Conservation (phyloP, 1,140 invertebrate species). For the Drosophila parabipectinata region DNA sequence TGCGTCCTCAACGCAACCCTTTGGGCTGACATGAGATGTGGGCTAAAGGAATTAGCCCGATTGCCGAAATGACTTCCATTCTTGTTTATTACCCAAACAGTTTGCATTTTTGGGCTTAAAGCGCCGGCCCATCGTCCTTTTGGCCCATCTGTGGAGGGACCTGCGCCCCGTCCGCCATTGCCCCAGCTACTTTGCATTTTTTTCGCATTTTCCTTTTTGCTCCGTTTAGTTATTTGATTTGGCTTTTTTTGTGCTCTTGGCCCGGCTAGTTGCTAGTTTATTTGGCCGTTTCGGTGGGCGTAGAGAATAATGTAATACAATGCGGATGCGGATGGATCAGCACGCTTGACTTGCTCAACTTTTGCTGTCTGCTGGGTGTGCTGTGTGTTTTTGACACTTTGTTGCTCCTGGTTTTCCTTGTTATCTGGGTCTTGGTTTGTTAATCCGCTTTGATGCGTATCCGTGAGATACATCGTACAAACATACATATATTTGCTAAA, state of each 20-base stretch:
- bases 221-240: constrained; percentile 29
- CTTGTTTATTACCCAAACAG: constrained; percentile 62
- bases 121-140: constrained; percentile 2
- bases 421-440: constrained; percentile 47
- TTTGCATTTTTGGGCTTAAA: constrained; percentile 50
- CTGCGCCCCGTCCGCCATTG: not conserved
- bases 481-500: not conserved
- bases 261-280: constrained; percentile 50
- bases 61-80: constrained; percentile 50
- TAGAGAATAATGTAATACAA: constrained; percentile 52
- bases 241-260: constrained; percentile 2
- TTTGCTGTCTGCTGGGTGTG: constrained; percentile 53
- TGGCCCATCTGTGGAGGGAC: constrained; percentile 7
- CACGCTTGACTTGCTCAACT: constrained; percentile 77
- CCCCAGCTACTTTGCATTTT: constrained; percentile 45
- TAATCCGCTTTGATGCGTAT: constrained; percentile 78
- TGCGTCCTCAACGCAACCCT: constrained; percentile 23
- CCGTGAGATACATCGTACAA: constrained; percentile 20
- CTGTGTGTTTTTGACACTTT: constrained; percentile 70
- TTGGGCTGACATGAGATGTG: constrained; percentile 43
- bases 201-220: constrained; percentile 26
- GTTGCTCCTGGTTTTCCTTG: constrained; percentile 41
- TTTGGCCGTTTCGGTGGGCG: constrained; percentile 45
- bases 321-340: constrained; percentile 71
- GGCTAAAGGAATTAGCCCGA: constrained; percentile 46